These are phyloP conservation scores for Rhabdophis nuchalis DNA, from an alignment of 2,797 vertebrate species.

Conservation along the genomic window DNA sequence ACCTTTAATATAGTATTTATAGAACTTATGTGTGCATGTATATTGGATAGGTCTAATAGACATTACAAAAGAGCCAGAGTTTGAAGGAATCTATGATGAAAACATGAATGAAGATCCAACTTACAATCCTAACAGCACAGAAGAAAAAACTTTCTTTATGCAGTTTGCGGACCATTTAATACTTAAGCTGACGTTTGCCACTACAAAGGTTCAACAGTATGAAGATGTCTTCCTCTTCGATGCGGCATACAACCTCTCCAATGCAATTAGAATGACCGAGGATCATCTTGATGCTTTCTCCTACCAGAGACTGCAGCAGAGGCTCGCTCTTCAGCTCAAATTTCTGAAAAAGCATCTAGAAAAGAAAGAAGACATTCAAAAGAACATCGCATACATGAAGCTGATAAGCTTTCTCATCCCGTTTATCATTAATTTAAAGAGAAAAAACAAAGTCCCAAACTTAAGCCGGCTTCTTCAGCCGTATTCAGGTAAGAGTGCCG, in stretches of 20 bases:
- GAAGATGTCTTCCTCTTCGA: conserved; percentile 73
- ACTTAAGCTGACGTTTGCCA: conserved; percentile 69
- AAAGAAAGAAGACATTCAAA: conserved; percentile 65
- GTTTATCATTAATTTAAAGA: conserved; percentile 70
- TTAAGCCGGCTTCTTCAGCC: conserved; percentile 65
- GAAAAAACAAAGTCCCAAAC: conserved; percentile 73
- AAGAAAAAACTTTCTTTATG: conserved; percentile 70
- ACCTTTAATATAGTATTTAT: neutral
- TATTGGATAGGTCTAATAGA: conserved; percentile 65
- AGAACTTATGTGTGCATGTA: neutral
- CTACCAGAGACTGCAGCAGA: conserved; percentile 72
- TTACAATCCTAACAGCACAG: conserved; percentile 67
- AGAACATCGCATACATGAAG: conserved; percentile 67
- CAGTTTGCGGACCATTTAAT: conserved; percentile 64
- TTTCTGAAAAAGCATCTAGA: conserved; percentile 69
- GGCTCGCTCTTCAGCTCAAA: conserved; percentile 66
- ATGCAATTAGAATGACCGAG: conserved; percentile 62
- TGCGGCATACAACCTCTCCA: conserved; percentile 59
- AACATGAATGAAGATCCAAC: conserved; percentile 66
- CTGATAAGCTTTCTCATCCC: conserved; percentile 71
- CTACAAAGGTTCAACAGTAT: conserved; percentile 61
- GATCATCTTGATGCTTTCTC: conserved; percentile 64
- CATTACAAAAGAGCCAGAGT: conserved; percentile 69
- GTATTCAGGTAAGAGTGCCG: conserved; percentile 64
- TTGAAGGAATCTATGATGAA: conserved; percentile 67